These are phyloP conservation scores for Tyrannus savana DNA, from an alignment of 2,113 vertebrate species.

Conservation along the genomic window DNA sequence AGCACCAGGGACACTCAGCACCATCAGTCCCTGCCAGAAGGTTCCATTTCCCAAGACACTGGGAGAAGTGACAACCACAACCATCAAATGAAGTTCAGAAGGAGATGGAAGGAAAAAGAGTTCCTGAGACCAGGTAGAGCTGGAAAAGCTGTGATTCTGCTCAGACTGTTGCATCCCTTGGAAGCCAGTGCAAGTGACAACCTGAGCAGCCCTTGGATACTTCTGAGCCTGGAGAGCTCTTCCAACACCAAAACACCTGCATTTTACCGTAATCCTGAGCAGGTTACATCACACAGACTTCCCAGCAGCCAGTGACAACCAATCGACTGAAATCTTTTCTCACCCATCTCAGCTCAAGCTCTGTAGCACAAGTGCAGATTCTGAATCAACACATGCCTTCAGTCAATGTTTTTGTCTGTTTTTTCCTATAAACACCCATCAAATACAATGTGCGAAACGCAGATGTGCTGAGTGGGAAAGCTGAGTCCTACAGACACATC, in stretches of 20 bases:
- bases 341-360: neutral
- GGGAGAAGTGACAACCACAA: neutral
- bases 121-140: neutral
- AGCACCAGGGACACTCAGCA: neutral
- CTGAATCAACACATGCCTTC: neutral
- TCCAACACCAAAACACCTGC: neutral
- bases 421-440: conserved; percentile 37
- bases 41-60: too few relatives aligned
- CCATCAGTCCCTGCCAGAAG: neutral
- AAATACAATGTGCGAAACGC: neutral
- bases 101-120: neutral
- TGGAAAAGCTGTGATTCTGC: neutral
- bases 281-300: neutral
- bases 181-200: neutral
- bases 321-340: neutral
- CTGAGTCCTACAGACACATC: neutral
- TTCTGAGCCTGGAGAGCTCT: neutral
- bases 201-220: neutral
- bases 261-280: neutral
- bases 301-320: neutral
- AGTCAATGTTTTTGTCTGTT: conserved; percentile 47
- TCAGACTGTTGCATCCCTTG: neutral
- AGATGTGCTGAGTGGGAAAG: conserved; percentile 11
- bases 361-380: neutral
- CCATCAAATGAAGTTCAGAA: neutral